Evolutionary conservation across 1,140 invertebrate genomes (phyloP).

Genomic region (Acyrthosiphon pisum): DNA sequence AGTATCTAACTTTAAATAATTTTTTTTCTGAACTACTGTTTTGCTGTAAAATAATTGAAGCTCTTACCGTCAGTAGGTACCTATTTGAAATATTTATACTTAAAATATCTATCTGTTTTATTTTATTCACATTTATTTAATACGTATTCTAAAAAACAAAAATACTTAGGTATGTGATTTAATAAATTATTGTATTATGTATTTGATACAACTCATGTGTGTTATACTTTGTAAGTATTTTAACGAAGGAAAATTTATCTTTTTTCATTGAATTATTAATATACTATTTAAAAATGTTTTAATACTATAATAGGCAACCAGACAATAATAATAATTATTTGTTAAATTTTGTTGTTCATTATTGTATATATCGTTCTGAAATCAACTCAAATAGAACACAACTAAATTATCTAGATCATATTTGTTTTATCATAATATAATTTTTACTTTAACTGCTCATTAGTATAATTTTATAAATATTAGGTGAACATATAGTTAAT

Average conservation of each 20-base stretch:
- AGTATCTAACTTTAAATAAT: not conserved
- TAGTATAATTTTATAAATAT: not conserved
- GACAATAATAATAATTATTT: not conserved
- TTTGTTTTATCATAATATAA: not conserved
- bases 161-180: not conserved
- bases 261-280: not conserved
- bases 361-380: not conserved
- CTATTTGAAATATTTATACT: not conserved
- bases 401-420: not conserved
- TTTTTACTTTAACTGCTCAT: not conserved
- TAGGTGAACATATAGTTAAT: not conserved
- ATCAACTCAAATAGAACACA: not conserved
- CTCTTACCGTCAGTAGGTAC: not conserved
- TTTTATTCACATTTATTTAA: not conserved
- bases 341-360: not conserved
- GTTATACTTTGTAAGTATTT: not conserved
- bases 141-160: not conserved
- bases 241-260: not conserved
- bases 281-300: not conserved
- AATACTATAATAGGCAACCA: not conserved
- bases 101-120: not conserved
- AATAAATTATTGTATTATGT: not conserved
- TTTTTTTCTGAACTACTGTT: constrained; percentile 33
- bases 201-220: not conserved
- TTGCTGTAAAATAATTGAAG: not conserved